Evolutionary conservation across 2,888 invertebrate genomes (phyloP), one percentile per base, ranked within the genome.

Genomic region (Sthenelais limicola): DNA sequence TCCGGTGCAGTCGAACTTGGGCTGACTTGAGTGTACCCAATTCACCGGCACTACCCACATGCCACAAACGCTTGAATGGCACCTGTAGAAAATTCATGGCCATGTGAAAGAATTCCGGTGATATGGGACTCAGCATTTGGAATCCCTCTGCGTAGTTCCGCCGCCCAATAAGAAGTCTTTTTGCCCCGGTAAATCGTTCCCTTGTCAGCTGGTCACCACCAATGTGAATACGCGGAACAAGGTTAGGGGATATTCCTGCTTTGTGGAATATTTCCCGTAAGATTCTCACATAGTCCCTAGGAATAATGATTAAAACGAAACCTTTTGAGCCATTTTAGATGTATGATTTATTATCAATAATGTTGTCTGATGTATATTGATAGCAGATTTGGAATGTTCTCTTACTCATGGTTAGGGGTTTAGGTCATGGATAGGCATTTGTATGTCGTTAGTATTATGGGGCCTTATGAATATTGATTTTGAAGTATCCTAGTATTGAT

Each of bases 71-170:
- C 32, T 56, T 56, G 32, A 56, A 56, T 7, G 56, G 28, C 5
- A 56, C 32, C 21, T 56, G 56, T 5, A 54, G 54, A 21, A 56
- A 56, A 21, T 56, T 56, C 56, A 56, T 56, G 9, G 21, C 56
- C 56, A 56, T 56, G 56, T 56, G 56, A 33, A 56, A 56, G 56
- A 56, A 56, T 21, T 56, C 56, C n/a, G 56, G 21, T 1, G 30
- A 30, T 12, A 56, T 21, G 2, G 56, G 56, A 4, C n/a, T 30
- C 9, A 56, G 56, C 2, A 56, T 28, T 4, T 32, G 32, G 21
- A 56, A 56, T 2, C 56, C 56, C 32, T 56, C 56, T 2, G 28
- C 32, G 4, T n/a, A 12, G 32, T 56, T 56, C 1, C 21, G 56
- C 12, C 12, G 9, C 1, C 56, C 56, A 4, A 56, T 56, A 15